Evolutionary conservation across 2,888 invertebrate genomes (phyloP).

Genomic region (Coelogynopora nodosa): DNA sequence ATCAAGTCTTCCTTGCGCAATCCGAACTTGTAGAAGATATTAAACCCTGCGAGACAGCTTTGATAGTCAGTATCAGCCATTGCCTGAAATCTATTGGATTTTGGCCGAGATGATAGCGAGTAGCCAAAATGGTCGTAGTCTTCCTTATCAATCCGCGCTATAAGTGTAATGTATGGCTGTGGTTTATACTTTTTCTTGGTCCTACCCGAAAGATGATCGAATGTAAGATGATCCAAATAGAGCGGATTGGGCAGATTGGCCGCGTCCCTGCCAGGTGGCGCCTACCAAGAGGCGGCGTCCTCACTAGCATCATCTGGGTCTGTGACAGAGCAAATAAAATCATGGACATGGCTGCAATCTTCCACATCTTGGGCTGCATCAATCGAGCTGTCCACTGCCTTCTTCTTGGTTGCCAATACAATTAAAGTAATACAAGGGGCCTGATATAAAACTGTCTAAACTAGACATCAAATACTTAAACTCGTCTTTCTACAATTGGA

Average conservation of each 20-base stretch:
- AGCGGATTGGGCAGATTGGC: neutral
- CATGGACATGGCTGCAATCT: neutral
- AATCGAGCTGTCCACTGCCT: neutral
- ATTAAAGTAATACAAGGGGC: no score
- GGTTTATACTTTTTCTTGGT: neutral
- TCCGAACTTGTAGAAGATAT: conserved; percentile 4
- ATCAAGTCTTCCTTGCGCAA: conserved; percentile 19
- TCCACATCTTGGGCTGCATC: neutral
- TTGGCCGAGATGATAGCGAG: neutral
- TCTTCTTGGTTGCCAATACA: no score
- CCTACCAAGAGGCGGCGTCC: neutral
- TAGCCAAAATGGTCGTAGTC: conserved; percentile 5
- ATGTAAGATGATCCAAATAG: neutral
- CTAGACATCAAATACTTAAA: no score
- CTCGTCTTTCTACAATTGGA: no score
- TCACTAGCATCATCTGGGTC: neutral
- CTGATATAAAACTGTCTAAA: no score
- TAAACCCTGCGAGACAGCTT: conserved; percentile 27
- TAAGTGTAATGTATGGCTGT: conserved; percentile 2
- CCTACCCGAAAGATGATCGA: neutral
- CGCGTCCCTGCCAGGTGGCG: neutral
- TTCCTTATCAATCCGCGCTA: neutral
- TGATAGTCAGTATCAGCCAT: conserved; percentile 18
- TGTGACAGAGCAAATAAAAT: neutral
- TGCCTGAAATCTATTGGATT: neutral